A percentile compares a stretch with the other conserved stretches of the same genome.
Evolutionary conservation across 2,797 vertebrate genomes (phyloP).

Genomic region (Danio albolineatus): DNA sequence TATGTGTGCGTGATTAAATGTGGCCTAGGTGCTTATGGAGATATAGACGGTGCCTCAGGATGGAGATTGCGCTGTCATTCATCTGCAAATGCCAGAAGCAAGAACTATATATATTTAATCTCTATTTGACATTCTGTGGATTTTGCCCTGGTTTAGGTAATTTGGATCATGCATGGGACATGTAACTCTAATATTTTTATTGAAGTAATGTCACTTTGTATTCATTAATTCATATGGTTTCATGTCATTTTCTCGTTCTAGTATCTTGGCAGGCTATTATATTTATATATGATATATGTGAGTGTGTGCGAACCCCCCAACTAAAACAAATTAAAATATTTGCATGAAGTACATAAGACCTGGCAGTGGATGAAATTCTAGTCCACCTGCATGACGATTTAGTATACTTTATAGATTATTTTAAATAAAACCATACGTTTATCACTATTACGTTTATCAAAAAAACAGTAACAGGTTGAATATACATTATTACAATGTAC

Average conservation of each 20-base stretch:
- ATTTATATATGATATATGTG: neutral
- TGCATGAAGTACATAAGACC: too few species aligned
- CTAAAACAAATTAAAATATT: neutral
- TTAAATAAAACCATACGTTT: too few species aligned
- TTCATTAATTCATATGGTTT: neutral
- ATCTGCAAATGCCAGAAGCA: constrained; percentile 36
- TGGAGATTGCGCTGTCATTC: constrained; percentile 42
- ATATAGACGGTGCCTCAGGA: constrained; percentile 42
- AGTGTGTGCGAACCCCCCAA: neutral
- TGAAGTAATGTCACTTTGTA: neutral
- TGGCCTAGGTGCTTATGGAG: constrained; percentile 12
- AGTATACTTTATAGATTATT: too few species aligned
- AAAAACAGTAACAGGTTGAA: too few species aligned
- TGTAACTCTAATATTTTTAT: constrained; percentile 15
- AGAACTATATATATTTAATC: constrained; percentile 20
- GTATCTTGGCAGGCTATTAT: neutral
- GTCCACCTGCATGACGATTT: too few species aligned
- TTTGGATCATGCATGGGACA: neutral
- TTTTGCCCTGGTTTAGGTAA: neutral
- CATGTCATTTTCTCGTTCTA: neutral
- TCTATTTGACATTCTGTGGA: constrained; percentile 25
- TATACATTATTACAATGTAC: too few species aligned
- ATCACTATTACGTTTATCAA: too few species aligned
- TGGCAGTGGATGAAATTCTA: too few species aligned
- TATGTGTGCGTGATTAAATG: constrained; percentile 20